phyloP scores from a whole-genome alignment of 2,888 invertebrate species.

The Dinocampus coccinellae region DNA sequence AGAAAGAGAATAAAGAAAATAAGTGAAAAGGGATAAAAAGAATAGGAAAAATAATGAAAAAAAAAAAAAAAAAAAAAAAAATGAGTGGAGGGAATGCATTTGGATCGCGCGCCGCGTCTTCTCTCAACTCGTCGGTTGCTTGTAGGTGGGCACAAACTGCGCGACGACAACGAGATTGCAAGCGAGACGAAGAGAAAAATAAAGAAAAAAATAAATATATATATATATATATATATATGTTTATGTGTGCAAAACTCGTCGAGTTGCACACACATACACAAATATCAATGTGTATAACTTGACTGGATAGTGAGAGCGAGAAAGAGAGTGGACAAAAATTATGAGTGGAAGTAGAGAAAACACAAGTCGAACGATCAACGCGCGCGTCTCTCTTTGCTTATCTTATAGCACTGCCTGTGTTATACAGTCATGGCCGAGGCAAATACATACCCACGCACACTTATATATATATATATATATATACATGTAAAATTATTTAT shows the following conservation, averaged over 20 bases:
- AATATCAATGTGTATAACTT: neutral
- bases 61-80: constrained; percentile 4
- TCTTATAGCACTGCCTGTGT: constrained; percentile 37
- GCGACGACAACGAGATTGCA: constrained; percentile 2
- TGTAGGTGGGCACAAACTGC: constrained; percentile 50
- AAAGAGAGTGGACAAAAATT: neutral
- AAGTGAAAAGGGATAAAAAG: neutral
- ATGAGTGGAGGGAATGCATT: constrained; percentile 54
- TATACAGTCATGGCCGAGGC: constrained; percentile 16
- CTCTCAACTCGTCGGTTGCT: constrained; percentile 23
- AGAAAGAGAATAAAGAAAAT: neutral
- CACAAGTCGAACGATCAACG: constrained; percentile 28
- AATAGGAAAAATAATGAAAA: constrained; percentile 16
- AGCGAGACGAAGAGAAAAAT: neutral
- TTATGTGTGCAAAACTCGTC: neutral
- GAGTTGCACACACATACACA: neutral
- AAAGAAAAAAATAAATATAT: neutral
- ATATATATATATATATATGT: neutral
- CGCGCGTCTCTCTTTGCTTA: constrained; percentile 26
- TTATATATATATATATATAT: neutral
- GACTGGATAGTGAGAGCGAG: neutral
- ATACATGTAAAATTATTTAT: too few species aligned
- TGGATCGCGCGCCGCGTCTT: constrained; percentile 50
- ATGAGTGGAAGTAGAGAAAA: neutral
- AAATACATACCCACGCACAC: neutral